Evolutionary conservation across 1,140 invertebrate genomes (phyloP).

Genomic region (Lordiphosa clarofinis): DNA sequence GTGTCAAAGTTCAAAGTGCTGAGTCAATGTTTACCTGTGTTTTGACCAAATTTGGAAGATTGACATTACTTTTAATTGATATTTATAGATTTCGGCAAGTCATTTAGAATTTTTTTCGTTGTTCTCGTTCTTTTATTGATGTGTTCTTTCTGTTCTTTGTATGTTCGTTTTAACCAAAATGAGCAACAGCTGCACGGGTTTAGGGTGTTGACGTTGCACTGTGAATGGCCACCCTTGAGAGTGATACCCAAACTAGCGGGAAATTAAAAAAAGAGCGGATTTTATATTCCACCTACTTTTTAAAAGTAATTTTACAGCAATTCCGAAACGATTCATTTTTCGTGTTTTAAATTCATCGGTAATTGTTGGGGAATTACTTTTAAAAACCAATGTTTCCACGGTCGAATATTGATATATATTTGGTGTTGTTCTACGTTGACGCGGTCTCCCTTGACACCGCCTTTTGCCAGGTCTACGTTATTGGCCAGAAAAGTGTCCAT

Average conservation of each 20-base stretch:
- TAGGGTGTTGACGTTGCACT: conserved; percentile 1
- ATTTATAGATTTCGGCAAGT: not conserved
- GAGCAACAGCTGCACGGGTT: conserved; percentile 33
- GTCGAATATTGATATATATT: too few species aligned
- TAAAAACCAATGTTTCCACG: too few species aligned
- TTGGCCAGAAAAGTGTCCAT: too few species aligned
- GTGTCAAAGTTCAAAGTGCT: conserved; percentile 57
- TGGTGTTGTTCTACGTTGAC: too few species aligned
- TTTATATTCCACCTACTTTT: too few species aligned
- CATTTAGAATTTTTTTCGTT: conserved; percentile 19
- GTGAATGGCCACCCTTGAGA: conserved; percentile 20
- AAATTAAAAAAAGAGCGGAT: too few species aligned
- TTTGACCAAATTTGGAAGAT: conserved; percentile 2
- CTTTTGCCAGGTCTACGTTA: too few species aligned
- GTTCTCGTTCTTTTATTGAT: not conserved
- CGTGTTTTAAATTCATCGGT: too few species aligned
- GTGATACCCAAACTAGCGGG: not conserved
- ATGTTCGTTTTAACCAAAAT: conserved; percentile 39
- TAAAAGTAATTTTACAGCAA: too few species aligned
- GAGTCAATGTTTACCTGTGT: not conserved
- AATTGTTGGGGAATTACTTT: too few species aligned
- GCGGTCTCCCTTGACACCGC: too few species aligned
- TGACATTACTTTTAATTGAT: conserved; percentile 5
- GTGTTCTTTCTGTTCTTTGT: conserved; percentile 12
- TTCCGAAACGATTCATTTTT: too few species aligned